Evolutionary conservation across 1,140 invertebrate species (phyloP), one percentile per base, ranked within the genome.

Genomic region (Leptinotarsa undecemlineata): DNA sequence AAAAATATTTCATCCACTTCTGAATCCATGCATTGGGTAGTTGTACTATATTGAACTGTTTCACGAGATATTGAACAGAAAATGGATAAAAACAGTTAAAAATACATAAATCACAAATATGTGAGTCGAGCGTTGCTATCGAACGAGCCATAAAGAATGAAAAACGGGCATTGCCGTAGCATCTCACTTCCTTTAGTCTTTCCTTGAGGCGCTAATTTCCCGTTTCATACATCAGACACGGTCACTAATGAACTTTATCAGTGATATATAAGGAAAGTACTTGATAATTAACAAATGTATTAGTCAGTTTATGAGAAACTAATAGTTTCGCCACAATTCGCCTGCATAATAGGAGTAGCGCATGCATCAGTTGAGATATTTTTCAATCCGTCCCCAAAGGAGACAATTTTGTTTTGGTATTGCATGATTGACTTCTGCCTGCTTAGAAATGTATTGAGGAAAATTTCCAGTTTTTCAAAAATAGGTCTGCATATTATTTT

Each of bases 31-130:
- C 68, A 69, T 48, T 69, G n/a, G 19, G 48, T 47, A 33, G 48
- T 47, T 69, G 21, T 14, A 42, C 48, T 69, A 48, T 48, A 69
- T 48, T 69, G 68, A 69, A 69, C 68, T 51, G 68, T 57, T 69
- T 69, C 68, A 69, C 68, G 68, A 69, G 68, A 69, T 69, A 69
- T 69, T 69, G 68, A 69, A 69, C 68, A 69, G 68, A 20, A 69
- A 69, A 47, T 47, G 68, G 20, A 69, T 48, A 69, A 69, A 69
- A 69, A 69, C 68, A 69, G 68, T 69, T 69, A 69, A 69, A 69
- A 69, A 47, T 23, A 15, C 42, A 69, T 69, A 69, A 69, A 69
- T 69, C 68, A 20, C 8, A 69, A 69, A 69, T 69, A 69, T 69
- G 48, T 26, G 33, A 69, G 21, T 33, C 48, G 48, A 20, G n/a